Conservation (phyloP, 2,888 invertebrate species). For the Iselma pallidipennis region DNA sequence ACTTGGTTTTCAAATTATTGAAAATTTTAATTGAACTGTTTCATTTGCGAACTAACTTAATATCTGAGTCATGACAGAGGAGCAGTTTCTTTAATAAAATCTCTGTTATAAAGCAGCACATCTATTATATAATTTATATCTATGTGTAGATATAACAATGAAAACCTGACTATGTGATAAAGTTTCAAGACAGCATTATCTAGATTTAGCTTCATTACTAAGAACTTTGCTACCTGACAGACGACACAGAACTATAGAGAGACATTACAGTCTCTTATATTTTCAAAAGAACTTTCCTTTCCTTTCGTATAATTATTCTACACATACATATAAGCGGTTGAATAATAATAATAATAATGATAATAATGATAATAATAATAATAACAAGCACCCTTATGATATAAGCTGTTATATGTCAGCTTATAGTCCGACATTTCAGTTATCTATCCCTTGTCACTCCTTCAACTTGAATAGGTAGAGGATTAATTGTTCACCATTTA, state of each 20-base stretch:
- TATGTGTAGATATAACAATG: not conserved
- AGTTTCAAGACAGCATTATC: not conserved
- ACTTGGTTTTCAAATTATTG: too few relatives aligned
- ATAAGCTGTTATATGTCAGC: slow-evolving; percentile 12
- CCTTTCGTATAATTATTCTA: not conserved
- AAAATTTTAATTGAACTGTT: too few relatives aligned
- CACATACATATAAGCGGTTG: not conserved
- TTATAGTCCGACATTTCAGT: slow-evolving; percentile 3
- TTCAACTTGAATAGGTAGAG: not conserved
- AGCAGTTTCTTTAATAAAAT: too few relatives aligned
- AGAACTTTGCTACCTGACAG: not conserved
- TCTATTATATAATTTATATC: not conserved
- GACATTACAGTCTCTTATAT: not conserved
- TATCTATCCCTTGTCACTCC: slow-evolving; percentile 13
- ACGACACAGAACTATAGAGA: not conserved
- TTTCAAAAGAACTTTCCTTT: not conserved
- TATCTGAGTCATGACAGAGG: too few relatives aligned
- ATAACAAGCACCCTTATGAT: not conserved
- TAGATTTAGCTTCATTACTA: not conserved
- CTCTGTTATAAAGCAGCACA: not conserved
- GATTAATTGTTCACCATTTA: slow-evolving; percentile 4
- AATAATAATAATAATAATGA: slow-evolving; percentile 1
- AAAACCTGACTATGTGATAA: not conserved
- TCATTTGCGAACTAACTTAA: too few relatives aligned
- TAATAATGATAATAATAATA: not conserved